Conservation (phyloP, 2,797 vertebrate genomes). For the Megaceryle alcyon region DNA sequence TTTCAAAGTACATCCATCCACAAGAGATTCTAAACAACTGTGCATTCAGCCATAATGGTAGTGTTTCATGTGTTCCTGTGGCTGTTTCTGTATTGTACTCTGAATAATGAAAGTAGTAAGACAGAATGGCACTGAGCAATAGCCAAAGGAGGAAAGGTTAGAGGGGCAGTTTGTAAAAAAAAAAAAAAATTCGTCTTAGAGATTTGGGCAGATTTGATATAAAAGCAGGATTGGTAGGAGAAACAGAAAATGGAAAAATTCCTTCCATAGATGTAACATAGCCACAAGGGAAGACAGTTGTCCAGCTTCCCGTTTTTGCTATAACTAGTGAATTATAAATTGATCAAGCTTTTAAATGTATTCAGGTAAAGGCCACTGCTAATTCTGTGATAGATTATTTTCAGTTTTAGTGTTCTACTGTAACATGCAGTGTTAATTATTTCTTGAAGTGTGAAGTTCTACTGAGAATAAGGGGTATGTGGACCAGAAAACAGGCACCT, state of each 20-base stretch:
- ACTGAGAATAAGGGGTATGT: neutral
- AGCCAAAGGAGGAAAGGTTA: neutral
- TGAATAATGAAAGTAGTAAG: neutral
- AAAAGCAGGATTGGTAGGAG: neutral
- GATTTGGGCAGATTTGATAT: neutral
- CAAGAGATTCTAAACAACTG: neutral
- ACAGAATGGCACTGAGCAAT: neutral
- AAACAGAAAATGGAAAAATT: neutral
- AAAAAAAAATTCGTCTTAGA: neutral
- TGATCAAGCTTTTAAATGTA: neutral
- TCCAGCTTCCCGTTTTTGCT: neutral
- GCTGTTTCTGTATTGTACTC: neutral
- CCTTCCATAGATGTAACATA: neutral
- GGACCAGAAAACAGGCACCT: neutral
- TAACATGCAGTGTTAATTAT: constrained; percentile 18
- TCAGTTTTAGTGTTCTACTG: neutral
- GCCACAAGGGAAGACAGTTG: neutral
- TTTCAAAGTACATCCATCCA: neutral
- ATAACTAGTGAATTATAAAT: neutral
- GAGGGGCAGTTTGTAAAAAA: neutral
- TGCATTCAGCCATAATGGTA: neutral
- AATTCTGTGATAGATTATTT: neutral
- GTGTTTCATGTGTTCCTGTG: neutral
- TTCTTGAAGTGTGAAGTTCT: constrained; percentile 16
- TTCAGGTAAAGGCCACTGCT: neutral